These are phyloP conservation scores for Pteromalus puparum DNA, from an alignment of 1,140 invertebrate genomes.

Conservation along the genomic window DNA sequence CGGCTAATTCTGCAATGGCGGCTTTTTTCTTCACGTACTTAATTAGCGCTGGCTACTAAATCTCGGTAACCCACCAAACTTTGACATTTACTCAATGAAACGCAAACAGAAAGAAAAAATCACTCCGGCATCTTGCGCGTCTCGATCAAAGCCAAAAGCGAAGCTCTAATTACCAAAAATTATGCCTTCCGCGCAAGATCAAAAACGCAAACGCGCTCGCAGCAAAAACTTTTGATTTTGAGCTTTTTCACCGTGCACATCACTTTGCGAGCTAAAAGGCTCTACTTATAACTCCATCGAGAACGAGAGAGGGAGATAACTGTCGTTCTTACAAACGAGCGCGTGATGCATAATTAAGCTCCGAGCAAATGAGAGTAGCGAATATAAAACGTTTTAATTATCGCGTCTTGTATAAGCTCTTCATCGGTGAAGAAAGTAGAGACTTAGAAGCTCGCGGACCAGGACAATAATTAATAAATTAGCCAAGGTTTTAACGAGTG, in stretches of 20 bases:
- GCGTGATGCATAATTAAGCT: slow-evolving; percentile 16
- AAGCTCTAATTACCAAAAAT: neutral
- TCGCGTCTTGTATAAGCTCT: neutral
- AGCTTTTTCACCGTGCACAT: neutral
- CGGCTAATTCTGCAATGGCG: too few relatives aligned
- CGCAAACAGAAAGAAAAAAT: neutral
- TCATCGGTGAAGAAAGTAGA: neutral
- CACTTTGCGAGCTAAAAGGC: neutral
- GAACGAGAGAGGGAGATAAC: neutral
- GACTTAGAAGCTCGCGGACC: too few relatives aligned
- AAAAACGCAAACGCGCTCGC: too few relatives aligned
- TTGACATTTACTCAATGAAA: neutral
- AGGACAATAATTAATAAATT: slow-evolving; percentile 57
- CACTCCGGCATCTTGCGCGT: neutral
- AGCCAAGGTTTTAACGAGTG: slow-evolving; percentile 48
- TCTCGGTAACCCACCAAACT: neutral
- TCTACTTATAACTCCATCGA: too few relatives aligned
- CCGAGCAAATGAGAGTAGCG: too few relatives aligned
- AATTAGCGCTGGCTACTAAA: too few relatives aligned
- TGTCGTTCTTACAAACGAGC: neutral
- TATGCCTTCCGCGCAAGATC: neutral
- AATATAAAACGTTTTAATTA: slow-evolving; percentile 30
- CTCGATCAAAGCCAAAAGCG: neutral
- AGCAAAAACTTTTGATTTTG: neutral
- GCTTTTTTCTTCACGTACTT: too few relatives aligned